Evolutionary conservation across 2,888 invertebrate genomes (phyloP).

Genomic region (Alentia gelatinosa): DNA sequence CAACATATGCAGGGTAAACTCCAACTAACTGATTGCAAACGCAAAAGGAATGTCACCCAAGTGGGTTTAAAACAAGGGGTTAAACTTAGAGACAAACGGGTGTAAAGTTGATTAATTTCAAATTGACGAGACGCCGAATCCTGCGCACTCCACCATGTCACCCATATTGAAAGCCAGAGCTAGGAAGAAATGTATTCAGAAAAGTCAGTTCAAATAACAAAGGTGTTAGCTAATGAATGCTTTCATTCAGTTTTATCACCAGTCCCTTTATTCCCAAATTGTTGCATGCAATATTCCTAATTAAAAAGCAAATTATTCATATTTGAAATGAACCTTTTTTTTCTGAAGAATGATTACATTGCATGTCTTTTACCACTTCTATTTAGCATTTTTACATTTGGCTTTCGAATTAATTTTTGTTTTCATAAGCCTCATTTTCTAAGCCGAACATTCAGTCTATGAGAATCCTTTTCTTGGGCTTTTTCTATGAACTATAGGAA

Average conservation of each 20-base stretch:
- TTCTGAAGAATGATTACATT: too few relatives aligned
- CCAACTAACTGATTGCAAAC: not conserved
- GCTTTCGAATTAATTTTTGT: not conserved
- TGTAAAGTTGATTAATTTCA: not conserved
- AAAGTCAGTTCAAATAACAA: not conserved
- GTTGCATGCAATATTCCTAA: too few relatives aligned
- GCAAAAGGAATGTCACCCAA: too few relatives aligned
- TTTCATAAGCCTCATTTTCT: not conserved
- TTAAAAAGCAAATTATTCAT: too few relatives aligned
- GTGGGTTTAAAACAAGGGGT: too few relatives aligned
- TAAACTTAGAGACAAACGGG: not conserved
- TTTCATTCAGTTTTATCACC: not conserved
- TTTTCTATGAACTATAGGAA: not conserved
- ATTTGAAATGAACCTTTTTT: too few relatives aligned
- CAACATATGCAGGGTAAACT: constrained; percentile 1
- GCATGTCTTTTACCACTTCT: too few relatives aligned
- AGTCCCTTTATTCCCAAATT: too few relatives aligned
- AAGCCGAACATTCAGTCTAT: too few relatives aligned
- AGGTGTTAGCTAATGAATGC: not conserved
- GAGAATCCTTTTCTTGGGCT: not conserved
- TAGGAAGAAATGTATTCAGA: not conserved
- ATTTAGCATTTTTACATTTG: too few relatives aligned
- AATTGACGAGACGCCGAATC: not conserved
- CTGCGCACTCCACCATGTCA: not conserved
- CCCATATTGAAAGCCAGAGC: not conserved